Evolutionary conservation across 2,888 invertebrate genomes (phyloP).

Genomic region (Watsonalla cultraria): DNA sequence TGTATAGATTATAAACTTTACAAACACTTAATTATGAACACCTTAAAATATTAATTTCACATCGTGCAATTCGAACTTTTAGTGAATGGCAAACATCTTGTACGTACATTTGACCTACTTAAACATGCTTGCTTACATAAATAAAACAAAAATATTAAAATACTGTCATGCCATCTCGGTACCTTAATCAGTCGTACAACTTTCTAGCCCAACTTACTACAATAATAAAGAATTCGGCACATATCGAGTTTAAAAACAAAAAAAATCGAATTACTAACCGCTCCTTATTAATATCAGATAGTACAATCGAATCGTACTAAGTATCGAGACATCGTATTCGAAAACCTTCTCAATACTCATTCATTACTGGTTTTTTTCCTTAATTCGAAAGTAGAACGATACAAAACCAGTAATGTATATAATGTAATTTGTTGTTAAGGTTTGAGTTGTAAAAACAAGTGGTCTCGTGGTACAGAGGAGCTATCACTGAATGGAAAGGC

Average conservation of each 20-base stretch:
- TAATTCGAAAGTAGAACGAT: neutral
- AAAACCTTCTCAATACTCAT: neutral
- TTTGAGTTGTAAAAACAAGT: constrained; percentile 3
- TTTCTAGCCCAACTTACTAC: constrained; percentile 32
- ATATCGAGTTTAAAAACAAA: constrained; percentile 43
- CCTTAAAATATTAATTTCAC: too few relatives aligned
- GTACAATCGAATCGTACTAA: constrained; percentile 36
- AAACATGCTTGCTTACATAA: neutral
- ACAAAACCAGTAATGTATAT: neutral
- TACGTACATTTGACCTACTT: neutral
- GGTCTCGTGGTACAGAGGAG: constrained; percentile 33
- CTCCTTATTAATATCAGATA: constrained; percentile 35
- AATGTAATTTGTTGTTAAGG: neutral
- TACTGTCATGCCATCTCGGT: constrained; percentile 5
- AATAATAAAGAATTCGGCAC: constrained; percentile 39
- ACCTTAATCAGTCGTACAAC: constrained; percentile 16
- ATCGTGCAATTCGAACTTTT: too few relatives aligned
- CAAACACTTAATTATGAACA: too few relatives aligned
- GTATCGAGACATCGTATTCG: neutral
- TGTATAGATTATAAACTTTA: too few relatives aligned
- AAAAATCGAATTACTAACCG: constrained; percentile 23
- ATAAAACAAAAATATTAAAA: neutral
- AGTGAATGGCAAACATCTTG: too few relatives aligned
- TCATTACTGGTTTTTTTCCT: neutral
- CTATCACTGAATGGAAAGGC: constrained; percentile 75